phyloP scores from a whole-genome alignment of 2,888 invertebrate species.

The Leptinotarsa rubiginosa region DNA sequence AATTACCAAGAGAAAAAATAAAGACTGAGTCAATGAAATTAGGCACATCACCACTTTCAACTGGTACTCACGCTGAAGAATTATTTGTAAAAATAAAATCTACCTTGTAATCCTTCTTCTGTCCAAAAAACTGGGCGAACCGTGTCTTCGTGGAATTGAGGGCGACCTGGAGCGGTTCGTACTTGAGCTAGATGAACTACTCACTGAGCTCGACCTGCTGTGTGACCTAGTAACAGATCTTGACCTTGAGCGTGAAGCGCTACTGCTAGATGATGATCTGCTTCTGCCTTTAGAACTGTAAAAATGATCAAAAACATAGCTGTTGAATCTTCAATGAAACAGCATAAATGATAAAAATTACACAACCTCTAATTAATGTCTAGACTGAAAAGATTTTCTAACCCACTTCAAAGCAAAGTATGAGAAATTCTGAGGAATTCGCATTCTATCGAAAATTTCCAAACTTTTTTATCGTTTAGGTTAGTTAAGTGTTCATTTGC shows the following conservation, averaged over 20 bases:
- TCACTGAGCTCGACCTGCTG: conserved; percentile 66
- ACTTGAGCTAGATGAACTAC: conserved; percentile 64
- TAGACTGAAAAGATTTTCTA: too few relatives aligned
- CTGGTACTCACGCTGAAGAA: conserved; percentile 21
- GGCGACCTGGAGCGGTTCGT: conserved; percentile 60
- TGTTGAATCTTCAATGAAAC: background rate
- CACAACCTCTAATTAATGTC: too few relatives aligned
- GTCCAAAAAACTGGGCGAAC: conserved; percentile 94
- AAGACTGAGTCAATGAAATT: background rate
- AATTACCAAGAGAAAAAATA: background rate
- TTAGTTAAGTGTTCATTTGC: background rate
- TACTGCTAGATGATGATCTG: conserved; percentile 50
- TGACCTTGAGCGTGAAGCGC: conserved; percentile 53
- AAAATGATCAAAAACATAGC: conserved; percentile 16
- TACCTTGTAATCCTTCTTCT: conserved; percentile 95
- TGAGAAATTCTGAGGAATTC: too few relatives aligned
- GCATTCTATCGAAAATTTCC: too few relatives aligned
- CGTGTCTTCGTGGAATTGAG: conserved; percentile 91
- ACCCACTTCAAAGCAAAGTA: too few relatives aligned
- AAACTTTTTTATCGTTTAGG: background rate
- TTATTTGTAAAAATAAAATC: conserved; percentile 40
- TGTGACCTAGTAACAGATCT: conserved; percentile 62
- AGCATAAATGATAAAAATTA: background rate
- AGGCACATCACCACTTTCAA: background rate
- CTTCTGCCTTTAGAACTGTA: conserved; percentile 45